These are phyloP conservation scores for Prionailurus bengalensis DNA, from an alignment of 2,113 vertebrate genomes.

Conservation along the genomic window DNA sequence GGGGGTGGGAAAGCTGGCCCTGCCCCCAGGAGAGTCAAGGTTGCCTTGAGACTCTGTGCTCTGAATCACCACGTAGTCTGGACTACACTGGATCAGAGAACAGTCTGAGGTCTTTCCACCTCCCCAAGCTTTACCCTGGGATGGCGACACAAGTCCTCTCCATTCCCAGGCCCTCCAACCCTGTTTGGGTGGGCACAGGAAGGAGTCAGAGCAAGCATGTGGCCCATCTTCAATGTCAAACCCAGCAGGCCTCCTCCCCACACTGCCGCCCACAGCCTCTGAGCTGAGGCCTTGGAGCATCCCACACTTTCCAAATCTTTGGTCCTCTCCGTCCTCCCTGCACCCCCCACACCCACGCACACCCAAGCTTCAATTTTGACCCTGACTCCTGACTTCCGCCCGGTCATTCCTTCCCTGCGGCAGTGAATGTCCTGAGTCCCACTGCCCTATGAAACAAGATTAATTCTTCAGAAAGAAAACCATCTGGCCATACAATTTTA, in stretches of 20 bases:
- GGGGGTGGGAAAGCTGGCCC: background rate
- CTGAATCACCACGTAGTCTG: too few species aligned
- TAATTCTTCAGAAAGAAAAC: constrained; percentile 62
- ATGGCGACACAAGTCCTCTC: background rate
- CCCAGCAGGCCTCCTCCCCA: accelerated
- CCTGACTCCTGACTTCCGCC: background rate
- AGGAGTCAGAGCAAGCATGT: accelerated
- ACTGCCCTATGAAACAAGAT: background rate
- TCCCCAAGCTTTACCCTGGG: too few species aligned
- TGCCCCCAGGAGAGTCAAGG: background rate
- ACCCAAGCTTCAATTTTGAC: background rate
- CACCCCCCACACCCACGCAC: background rate
- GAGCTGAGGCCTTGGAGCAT: background rate
- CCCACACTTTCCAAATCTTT: background rate
- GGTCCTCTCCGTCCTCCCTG: background rate
- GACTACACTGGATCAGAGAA: accelerated
- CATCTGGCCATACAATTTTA: constrained; percentile 60
- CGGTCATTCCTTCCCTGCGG: background rate
- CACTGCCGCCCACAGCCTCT: background rate
- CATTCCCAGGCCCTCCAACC: background rate
- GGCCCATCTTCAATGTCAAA: background rate
- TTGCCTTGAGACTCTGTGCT: background rate
- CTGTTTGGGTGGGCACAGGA: background rate
- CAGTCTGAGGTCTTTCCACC: background rate
- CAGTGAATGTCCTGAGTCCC: background rate